These are phyloP conservation scores for Sardina pilchardus DNA, from an alignment of 2,113 vertebrate genomes.

Conservation along the genomic window DNA sequence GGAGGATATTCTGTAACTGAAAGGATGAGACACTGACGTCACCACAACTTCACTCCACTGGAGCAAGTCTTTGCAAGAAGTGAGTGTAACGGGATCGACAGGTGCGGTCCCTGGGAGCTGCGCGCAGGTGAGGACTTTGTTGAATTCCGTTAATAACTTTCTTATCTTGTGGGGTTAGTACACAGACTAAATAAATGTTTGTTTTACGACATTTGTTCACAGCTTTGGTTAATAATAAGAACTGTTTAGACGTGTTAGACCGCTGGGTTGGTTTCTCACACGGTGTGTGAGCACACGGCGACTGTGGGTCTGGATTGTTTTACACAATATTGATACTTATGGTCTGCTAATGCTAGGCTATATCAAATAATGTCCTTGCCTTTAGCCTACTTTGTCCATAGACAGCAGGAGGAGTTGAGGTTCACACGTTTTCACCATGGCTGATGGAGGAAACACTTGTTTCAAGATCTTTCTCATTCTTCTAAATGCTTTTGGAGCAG, in stretches of 20 bases:
- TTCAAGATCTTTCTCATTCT: slow-evolving; percentile 41
- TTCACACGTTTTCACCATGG: slow-evolving; percentile 42
- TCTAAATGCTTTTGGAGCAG: slow-evolving; percentile 44
- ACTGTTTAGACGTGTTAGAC: not conserved
- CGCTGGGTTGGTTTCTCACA: no score
- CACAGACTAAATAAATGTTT: no score
- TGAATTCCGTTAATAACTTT: not conserved
- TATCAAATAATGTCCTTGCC: not conserved
- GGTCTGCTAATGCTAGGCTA: no score
- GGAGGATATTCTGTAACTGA: not conserved
- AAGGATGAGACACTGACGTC: not conserved
- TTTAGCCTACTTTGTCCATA: not conserved
- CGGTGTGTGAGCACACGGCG: no score
- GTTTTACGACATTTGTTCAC: not conserved
- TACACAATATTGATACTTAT: no score
- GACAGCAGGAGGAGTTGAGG: not conserved
- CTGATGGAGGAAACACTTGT: not conserved
- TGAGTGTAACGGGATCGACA: not conserved
- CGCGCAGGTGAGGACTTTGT: not conserved
- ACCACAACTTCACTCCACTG: not conserved
- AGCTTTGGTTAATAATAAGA: not conserved
- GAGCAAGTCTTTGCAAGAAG: not conserved
- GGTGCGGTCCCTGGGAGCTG: not conserved
- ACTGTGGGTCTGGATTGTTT: no score
- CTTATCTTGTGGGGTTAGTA: no score